Conservation (phyloP, 1,140 invertebrate genomes). For the Bombus superbus region DNA sequence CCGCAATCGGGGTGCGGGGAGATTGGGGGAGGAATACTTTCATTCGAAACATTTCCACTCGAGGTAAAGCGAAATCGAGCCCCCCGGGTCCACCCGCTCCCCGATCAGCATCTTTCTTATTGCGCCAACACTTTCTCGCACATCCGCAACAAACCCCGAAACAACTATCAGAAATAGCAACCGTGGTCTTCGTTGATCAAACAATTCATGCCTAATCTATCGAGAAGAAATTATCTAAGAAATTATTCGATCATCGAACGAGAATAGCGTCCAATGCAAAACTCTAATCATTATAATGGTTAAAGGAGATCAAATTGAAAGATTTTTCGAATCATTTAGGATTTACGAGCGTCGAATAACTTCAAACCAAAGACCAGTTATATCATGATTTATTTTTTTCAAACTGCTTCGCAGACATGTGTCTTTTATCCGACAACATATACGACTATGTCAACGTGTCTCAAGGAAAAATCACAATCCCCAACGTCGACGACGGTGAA, state of each 20-base stretch:
- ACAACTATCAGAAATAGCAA: neutral
- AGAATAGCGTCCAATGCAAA: neutral
- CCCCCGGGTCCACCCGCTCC: slow-evolving; percentile 75
- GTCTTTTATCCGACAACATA: slow-evolving; percentile 85
- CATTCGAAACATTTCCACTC: slow-evolving; percentile 34
- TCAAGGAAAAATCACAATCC: slow-evolving; percentile 90
- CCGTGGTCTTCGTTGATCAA: too few species aligned
- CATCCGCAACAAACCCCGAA: neutral
- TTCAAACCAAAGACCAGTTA: too few species aligned
- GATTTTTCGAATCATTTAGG: neutral
- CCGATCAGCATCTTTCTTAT: slow-evolving; percentile 69
- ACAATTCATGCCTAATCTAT: neutral
- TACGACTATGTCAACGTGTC: slow-evolving; percentile 89
- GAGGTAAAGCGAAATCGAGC: slow-evolving; percentile 53
- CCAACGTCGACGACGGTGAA: slow-evolving; percentile 89
- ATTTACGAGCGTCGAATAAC: neutral
- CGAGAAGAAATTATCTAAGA: neutral
- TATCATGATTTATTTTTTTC: slow-evolving; percentile 63
- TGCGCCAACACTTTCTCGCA: slow-evolving; percentile 37
- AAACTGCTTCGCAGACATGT: slow-evolving; percentile 81
- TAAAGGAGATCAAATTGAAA: too few species aligned
- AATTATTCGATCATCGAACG: neutral
- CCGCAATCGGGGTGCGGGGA: slow-evolving; percentile 80
- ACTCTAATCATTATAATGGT: too few species aligned
- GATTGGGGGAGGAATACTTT: slow-evolving; percentile 67